These are phyloP conservation scores for Allolobophora icterica DNA, from an alignment of 2,888 invertebrate genomes.

Conservation along the genomic window DNA sequence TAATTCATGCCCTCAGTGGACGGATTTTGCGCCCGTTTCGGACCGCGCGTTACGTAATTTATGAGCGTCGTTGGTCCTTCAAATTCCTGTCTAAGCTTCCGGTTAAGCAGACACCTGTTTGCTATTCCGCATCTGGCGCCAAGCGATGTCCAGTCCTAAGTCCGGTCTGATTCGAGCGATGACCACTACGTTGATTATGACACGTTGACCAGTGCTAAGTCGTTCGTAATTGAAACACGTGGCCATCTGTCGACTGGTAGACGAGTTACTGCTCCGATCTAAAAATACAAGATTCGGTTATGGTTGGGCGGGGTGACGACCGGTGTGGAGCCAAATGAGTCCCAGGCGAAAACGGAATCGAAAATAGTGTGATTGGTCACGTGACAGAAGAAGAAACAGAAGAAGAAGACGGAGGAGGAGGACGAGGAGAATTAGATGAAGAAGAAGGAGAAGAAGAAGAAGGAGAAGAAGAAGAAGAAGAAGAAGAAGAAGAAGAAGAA, in stretches of 20 bases:
- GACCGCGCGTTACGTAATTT: neutral
- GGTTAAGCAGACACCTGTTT: slow-evolving; percentile 12
- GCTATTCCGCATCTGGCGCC: neutral
- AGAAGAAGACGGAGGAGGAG: too few relatives aligned
- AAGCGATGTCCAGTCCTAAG: slow-evolving; percentile 20
- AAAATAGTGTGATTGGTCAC: too few relatives aligned
- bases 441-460: too few relatives aligned
- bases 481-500: too few relatives aligned
- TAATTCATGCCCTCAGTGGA: neutral
- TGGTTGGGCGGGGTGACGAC: neutral
- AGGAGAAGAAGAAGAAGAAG: too few relatives aligned
- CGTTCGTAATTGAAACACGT: neutral
- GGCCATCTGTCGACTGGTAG: neutral
- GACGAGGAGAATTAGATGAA: too few relatives aligned
- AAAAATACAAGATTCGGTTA: neutral
- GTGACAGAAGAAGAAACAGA: too few relatives aligned
- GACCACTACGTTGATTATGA: slow-evolving; percentile 19
- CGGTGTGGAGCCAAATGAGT: too few relatives aligned
- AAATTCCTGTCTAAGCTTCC: neutral
- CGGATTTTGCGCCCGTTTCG: neutral
- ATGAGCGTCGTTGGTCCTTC: neutral
- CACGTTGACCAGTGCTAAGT: slow-evolving; percentile 5
- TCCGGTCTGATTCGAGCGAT: neutral
- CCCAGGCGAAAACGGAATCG: too few relatives aligned
- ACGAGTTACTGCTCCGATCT: neutral